Evolutionary conservation across 2,113 vertebrate species (phyloP), one percentile per base, ranked within the genome.

Genomic region (Lasiurus cinereus): DNA sequence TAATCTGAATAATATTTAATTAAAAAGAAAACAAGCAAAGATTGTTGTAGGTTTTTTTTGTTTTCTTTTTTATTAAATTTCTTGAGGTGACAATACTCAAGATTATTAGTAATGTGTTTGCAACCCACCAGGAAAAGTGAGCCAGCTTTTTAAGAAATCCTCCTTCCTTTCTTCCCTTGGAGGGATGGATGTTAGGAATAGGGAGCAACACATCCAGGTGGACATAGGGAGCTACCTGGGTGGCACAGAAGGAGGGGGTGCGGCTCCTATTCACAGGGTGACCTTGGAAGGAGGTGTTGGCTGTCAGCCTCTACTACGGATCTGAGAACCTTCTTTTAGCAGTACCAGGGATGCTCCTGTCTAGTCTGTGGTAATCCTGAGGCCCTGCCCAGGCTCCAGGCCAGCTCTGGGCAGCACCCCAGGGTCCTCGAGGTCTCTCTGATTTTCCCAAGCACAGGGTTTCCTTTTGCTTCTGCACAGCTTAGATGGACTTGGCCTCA

Each of bases 321-420:
- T 31, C 67, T 74, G 62, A 27, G 29, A 29, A 10, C 24, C 56
- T 66, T 39, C n/a, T 36, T n/a, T 64, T 3, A 16, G 29, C 33
- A 48, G 14, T 5, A 24, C 46, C 29, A 15, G 14, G 43, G 13
- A 1, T 62, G 43, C 64, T 91, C 27, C 19, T 43, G 14, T 86
- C 46, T 0, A 0, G 2, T 29, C 12, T 52, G 0, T 52, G 39
- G 27, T 29, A 4, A 48, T 27, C 76, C 59, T 0, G 2, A 77
- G n/a, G 16, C 43, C 79, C 48, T n/a, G 29, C 80, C 62, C 54
- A 15, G 31, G 27, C 43, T 62, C 73, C 56, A 33, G 78, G 74
- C 36, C 50, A 39, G 10, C 91, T 56, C 48, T 11, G 3, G 48
- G 46, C 76, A 66, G 64, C 50, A 10, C 31, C 59, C 64, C 73